Evolutionary conservation across 2,888 invertebrate species (phyloP).

Genomic region (Macaria liturata): DNA sequence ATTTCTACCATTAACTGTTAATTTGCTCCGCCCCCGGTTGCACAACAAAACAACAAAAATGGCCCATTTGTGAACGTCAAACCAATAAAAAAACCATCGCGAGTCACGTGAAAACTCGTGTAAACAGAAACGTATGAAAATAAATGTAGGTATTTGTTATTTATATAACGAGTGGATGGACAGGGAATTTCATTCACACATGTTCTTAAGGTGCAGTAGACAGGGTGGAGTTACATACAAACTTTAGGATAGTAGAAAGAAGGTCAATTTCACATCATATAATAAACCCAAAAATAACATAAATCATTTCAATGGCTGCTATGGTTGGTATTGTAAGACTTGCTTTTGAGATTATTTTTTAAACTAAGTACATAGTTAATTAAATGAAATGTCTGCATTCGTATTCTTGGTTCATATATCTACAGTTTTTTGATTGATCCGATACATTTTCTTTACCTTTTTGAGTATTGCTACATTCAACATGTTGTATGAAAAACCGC

Average conservation of each 20-base stretch:
- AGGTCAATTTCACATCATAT: too few species aligned
- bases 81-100: conserved; percentile 43
- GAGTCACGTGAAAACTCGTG: conserved; percentile 64
- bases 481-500: too few species aligned
- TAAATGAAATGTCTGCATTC: too few species aligned
- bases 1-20: conserved; percentile 13
- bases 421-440: too few species aligned
- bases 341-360: too few species aligned
- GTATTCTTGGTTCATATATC: too few species aligned
- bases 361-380: too few species aligned
- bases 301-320: too few species aligned
- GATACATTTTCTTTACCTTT: too few species aligned
- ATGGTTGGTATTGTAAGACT: too few species aligned
- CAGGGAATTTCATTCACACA: conserved; percentile 34
- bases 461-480: too few species aligned
- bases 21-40: conserved; percentile 35
- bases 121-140: conserved; percentile 52
- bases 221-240: background rate
- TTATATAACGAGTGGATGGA: conserved; percentile 26
- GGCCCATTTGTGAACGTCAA: conserved; percentile 48
- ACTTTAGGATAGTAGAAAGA: background rate
- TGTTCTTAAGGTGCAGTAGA: conserved; percentile 13
- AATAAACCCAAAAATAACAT: too few species aligned
- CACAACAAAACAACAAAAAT: conserved; percentile 51
- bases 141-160: conserved; percentile 34